Evolutionary conservation across 2,888 invertebrate genomes (phyloP).

Genomic region (Gryllus longicercus): DNA sequence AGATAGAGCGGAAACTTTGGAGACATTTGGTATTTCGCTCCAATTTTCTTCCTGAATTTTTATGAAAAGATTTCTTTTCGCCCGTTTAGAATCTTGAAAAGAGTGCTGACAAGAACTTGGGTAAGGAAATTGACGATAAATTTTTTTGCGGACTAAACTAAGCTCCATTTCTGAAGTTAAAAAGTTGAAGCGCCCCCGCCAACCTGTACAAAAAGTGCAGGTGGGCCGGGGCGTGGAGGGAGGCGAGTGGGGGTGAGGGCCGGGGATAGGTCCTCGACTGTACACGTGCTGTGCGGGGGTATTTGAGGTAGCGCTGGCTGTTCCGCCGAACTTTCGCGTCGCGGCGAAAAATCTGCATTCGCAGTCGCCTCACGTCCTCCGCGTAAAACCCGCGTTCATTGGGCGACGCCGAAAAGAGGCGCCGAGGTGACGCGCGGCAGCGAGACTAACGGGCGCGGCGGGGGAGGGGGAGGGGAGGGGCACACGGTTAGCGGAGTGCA

Average conservation of each 20-base stretch:
- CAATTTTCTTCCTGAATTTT: constrained; percentile 8
- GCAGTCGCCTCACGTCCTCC: not conserved
- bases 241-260: not conserved
- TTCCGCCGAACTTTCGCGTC: not conserved
- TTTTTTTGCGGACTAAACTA: not conserved
- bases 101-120: constrained; percentile 7
- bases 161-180: constrained; percentile 7
- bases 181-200: not conserved
- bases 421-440: not conserved
- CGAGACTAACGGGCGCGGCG: not conserved
- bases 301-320: not conserved
- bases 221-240: not conserved
- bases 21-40: not conserved
- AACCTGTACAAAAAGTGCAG: not conserved
- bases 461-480: not conserved
- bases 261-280: not conserved
- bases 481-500: not conserved
- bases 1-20: not conserved
- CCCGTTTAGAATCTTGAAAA: constrained; percentile 17
- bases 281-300: constrained; percentile 1
- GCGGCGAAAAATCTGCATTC: not conserved
- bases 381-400: not conserved
- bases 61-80: not conserved
- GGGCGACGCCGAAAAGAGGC: not conserved
- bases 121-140: constrained; percentile 17